These are phyloP conservation scores for Troglohyphantes excavatus DNA, from an alignment of 2,888 invertebrate genomes.

Conservation along the genomic window DNA sequence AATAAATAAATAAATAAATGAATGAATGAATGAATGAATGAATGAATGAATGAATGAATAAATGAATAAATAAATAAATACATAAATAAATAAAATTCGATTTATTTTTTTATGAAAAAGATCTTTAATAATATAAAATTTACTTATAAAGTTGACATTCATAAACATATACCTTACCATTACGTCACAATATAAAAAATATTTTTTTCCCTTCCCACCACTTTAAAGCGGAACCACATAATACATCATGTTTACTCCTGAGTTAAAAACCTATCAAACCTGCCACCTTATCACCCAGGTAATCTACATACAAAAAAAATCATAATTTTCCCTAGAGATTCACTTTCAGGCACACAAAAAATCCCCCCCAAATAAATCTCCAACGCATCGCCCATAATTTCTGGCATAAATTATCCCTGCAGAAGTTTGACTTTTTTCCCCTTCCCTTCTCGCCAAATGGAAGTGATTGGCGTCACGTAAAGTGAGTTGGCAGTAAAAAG, in stretches of 20 bases:
- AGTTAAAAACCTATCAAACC: constrained; percentile 9
- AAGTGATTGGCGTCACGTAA: constrained; percentile 9
- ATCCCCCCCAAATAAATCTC: neutral
- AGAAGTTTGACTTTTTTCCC: constrained; percentile 3
- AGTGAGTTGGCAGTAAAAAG: constrained; percentile 7
- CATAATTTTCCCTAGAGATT: neutral
- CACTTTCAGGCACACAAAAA: neutral
- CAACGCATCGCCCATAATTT: neutral
- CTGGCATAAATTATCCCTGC: neutral
- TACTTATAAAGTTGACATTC: no score
- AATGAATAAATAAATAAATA: no score
- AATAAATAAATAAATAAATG: no score
- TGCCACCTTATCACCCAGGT: neutral
- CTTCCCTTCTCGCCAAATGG: neutral
- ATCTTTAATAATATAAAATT: no score
- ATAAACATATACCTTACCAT: no score
- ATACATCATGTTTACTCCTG: constrained; percentile 9
- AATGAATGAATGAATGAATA: no score
- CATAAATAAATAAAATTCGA: no score
- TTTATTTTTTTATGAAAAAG: no score
- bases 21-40: no score
- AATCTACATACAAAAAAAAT: neutral
- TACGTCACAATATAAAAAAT: no score
- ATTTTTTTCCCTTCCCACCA: neutral
- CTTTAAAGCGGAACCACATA: neutral